Base-by-base conservation (phyloP, 2,888 invertebrate species). In the Macaria notata region DNA sequence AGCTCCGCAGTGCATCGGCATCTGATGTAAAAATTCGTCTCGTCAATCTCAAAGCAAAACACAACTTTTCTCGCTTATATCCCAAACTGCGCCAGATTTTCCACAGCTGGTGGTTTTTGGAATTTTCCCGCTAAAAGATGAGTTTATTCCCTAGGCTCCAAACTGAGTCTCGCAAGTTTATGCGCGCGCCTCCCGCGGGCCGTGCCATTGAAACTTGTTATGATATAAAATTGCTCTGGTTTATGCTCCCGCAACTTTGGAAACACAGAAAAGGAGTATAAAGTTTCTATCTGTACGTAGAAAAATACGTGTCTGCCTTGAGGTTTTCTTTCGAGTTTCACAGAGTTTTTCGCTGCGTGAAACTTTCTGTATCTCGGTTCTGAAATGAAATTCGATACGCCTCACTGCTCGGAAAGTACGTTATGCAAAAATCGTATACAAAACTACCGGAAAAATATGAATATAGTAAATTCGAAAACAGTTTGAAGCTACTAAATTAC, bases 181-280 rank as follows among this genome's bases (percentile, higher is more conserved):
- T 72, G 73, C 70, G 75, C 61, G 67, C 64, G 66, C 58, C 68
- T 74, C 74, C 73, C 62, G 43, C 59, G 71, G 75, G 75, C 72
- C 66, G 66, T 72, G 70, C 71, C 76, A 79, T 78, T 77, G 76
- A 79, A 81, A 81, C 79, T 81, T 79, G 75, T 78, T 76, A 77
- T 71, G 75, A 75, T 73, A 76, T 75, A 75, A 76, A 76, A 78
- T 72, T 78, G 75, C 72, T 70, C 72, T 72, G 74, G 73, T 78
- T 77, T 76, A 76, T 68, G 66, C 68, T 69, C 63, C 61, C 59
- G 62, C 70, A 63, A 75, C 71, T 74, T 74, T 70, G 33, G 54
- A 68, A 73, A 75, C 67, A 70, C 59, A 60, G 63, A 65, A 68
- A 66, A 62, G 56, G 55, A 50, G 61, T 54, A 64, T 55, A 62